Conservation (phyloP, 2,888 invertebrate species). For the Meiosimyza decipiens region DNA sequence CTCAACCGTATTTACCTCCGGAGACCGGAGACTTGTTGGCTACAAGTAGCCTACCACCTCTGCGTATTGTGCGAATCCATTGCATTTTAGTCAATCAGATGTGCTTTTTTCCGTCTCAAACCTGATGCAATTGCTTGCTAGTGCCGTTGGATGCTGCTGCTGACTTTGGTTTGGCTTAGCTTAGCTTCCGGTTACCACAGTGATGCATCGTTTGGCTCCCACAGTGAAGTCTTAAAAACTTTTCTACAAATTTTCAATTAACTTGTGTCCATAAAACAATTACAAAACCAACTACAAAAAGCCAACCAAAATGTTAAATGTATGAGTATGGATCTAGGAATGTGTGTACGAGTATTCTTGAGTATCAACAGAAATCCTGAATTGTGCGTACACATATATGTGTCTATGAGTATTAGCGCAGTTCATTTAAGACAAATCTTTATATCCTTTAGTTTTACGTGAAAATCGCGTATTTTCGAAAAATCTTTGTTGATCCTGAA, state of each 20-base stretch:
- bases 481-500: too few relatives aligned
- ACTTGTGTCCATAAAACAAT: slow-evolving; percentile 46
- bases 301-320: slow-evolving; percentile 13
- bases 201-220: slow-evolving; percentile 20
- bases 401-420: too few relatives aligned
- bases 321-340: not conserved
- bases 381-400: too few relatives aligned
- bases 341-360: too few relatives aligned
- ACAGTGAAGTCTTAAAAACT: slow-evolving; percentile 36
- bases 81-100: slow-evolving; percentile 8
- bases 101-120: not conserved
- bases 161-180: not conserved
- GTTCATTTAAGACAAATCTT: too few relatives aligned
- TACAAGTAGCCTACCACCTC: not conserved
- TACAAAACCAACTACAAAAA: slow-evolving; percentile 32
- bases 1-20: slow-evolving; percentile 14
- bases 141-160: slow-evolving; percentile 1
- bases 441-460: too few relatives aligned
- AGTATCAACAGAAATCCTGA: too few relatives aligned
- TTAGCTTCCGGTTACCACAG: not conserved
- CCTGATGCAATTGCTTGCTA: not conserved
- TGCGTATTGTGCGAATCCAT: not conserved
- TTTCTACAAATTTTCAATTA: slow-evolving; percentile 45
- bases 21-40: slow-evolving; percentile 23
- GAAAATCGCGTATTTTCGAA: too few relatives aligned